phyloP scores from a whole-genome alignment of 2,888 invertebrate species.

The Pseudanteris insignis region DNA sequence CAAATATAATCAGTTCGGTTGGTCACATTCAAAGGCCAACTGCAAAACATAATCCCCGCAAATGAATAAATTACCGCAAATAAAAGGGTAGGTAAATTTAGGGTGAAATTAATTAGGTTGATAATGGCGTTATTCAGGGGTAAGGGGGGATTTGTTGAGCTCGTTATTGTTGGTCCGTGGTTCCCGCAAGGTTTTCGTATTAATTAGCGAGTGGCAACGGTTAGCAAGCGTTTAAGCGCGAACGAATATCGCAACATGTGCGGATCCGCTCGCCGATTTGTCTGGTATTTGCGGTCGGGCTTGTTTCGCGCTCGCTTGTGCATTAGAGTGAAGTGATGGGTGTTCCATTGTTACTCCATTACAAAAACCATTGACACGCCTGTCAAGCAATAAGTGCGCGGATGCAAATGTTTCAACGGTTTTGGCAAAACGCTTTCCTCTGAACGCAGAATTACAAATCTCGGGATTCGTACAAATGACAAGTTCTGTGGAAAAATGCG shows the following conservation, averaged over 20 bases:
- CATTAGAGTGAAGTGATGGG: constrained; percentile 55
- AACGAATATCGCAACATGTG: constrained; percentile 21
- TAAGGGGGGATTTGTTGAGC: constrained; percentile 5
- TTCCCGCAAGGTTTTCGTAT: constrained; percentile 31
- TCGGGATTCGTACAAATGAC: too few species aligned
- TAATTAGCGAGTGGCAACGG: constrained; percentile 35
- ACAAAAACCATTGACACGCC: constrained; percentile 51
- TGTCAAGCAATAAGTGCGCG: constrained; percentile 16
- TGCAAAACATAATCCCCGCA: constrained; percentile 10
- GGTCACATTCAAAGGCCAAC: constrained; percentile 20
- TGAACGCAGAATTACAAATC: neutral
- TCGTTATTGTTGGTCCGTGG: constrained; percentile 15
- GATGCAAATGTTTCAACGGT: constrained; percentile 18
- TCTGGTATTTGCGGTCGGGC: constrained; percentile 35
- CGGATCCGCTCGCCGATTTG: constrained; percentile 15
- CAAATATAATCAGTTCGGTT: too few species aligned
- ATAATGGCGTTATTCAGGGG: too few species aligned
- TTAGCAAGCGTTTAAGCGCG: constrained; percentile 11
- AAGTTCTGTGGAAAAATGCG: neutral
- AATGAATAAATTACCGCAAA: constrained; percentile 8
- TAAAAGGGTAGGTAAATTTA: constrained; percentile 13
- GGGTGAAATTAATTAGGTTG: constrained; percentile 24
- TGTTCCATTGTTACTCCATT: constrained; percentile 50
- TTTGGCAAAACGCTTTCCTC: constrained; percentile 15
- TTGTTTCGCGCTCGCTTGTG: constrained; percentile 25